Evolutionary conservation across 2,888 invertebrate species (phyloP), one percentile per base, ranked within the genome.

Genomic region (Calliscelio sp.): DNA sequence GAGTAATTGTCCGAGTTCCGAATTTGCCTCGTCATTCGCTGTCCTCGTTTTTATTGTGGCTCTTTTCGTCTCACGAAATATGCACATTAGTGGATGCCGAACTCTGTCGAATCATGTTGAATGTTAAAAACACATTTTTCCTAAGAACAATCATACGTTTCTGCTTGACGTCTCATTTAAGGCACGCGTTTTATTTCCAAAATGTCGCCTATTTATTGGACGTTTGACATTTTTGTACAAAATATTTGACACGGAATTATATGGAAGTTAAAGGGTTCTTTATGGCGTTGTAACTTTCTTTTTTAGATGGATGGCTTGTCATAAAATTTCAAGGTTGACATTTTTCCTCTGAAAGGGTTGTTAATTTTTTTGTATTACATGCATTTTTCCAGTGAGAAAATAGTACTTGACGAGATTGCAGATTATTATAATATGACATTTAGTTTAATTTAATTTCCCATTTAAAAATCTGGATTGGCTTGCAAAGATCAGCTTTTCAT

Each of bases 1-100:
- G 24, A 82, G 84, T 78, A 80, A 87, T 86, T 78, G 84, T 83
- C 84, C 70, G 63, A 35, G 77, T 53, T 71, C 65, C 68, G 53
- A 84, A 84, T 81, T 84, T 61, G 63, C 70, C 57, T 81, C 59
- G 63, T 71, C 77, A 78, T 59, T 74, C 61, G 65, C 57, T 49
- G 38, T 68, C 70, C 61, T 73, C 68, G 35, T 77, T 77, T 55
- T 66, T 32, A 35, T 73, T 10, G 32, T 18, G 18, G 25, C 44
- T 51, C 53, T 79, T 55, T 35, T 46, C 44, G 24, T 73, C 51
- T 35, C 14, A 41, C 38, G 16, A 78, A 78, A 59, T 49, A 70
- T 80, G 61, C 61, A 49, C 79, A 44, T 57, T 59, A 63, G 35
- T 51, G 59, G 38, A 73, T 49, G 32, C 55, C 71, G 63, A 70